Conservation (phyloP, 2,888 invertebrate species). For the Acleris laterana region DNA sequence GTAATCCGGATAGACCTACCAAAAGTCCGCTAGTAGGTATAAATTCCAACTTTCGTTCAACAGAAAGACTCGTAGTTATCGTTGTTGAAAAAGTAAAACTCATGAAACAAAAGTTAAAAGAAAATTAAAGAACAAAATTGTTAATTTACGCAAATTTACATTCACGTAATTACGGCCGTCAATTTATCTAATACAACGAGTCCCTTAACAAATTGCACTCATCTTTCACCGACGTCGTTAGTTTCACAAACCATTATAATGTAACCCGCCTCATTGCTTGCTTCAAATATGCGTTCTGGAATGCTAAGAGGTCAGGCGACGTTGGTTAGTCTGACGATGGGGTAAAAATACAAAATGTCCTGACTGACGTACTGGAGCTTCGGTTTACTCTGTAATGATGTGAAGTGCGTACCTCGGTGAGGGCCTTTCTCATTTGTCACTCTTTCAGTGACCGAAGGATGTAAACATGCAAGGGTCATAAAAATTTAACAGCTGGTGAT, state of each 20-base stretch:
- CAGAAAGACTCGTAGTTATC: too few relatives aligned
- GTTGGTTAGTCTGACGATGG: conserved; percentile 31
- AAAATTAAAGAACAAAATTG: background rate
- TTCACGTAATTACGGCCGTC: conserved; percentile 22
- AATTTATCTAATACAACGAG: conserved; percentile 40
- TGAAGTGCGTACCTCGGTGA: conserved; percentile 42
- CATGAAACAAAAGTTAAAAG: too few relatives aligned
- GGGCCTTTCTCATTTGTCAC: conserved; percentile 6
- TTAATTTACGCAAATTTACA: conserved; percentile 14
- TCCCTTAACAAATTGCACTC: conserved; percentile 62
- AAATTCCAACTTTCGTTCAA: too few relatives aligned
- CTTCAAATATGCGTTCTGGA: conserved; percentile 6
- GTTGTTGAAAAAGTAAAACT: too few relatives aligned
- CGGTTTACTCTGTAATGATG: conserved; percentile 59
- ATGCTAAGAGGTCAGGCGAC: conserved; percentile 32
- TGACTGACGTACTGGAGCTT: conserved; percentile 51
- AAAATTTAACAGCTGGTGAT: background rate
- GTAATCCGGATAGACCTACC: too few relatives aligned
- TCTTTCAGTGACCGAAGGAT: background rate
- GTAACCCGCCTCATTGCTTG: conserved; percentile 41
- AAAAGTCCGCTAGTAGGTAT: too few relatives aligned
- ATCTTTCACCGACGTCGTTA: conserved; percentile 66
- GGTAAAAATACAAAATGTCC: conserved; percentile 54
- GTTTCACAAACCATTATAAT: conserved; percentile 52
- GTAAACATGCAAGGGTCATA: background rate